Conservation (phyloP, 2,888 invertebrate genomes). For the Lepeophtheirus nordmannii region DNA sequence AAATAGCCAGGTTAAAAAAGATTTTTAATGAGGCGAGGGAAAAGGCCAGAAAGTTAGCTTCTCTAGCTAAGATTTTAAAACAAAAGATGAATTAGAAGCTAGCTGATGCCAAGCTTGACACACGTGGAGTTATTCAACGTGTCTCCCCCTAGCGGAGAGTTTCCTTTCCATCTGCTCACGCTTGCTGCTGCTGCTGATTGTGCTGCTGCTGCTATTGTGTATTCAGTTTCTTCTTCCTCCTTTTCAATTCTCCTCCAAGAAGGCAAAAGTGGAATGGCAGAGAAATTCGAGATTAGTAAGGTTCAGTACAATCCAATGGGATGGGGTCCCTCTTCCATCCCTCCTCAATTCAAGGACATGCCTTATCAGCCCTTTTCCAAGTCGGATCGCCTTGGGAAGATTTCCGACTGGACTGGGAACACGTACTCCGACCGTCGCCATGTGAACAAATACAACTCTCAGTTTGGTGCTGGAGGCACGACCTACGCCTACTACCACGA, state of each 20-base stretch:
- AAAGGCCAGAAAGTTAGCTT: no score
- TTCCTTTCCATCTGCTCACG: no score
- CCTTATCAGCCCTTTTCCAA: conserved; percentile 99
- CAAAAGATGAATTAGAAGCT: no score
- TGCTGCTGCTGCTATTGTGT: no score
- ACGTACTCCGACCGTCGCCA: conserved; percentile 84
- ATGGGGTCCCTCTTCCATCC: conserved; percentile 92
- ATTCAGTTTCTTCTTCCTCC: background rate
- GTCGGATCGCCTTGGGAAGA: conserved; percentile 90
- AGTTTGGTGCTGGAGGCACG: conserved; percentile 72
- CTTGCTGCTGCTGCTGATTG: no score
- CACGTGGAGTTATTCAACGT: no score
- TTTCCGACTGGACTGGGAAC: conserved; percentile 92
- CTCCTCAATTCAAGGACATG: conserved; percentile 85
- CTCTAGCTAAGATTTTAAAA: no score
- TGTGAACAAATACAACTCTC: conserved; percentile 72
- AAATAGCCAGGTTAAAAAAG: no score
- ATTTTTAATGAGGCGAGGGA: no score
- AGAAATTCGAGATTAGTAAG: conserved; percentile 53
- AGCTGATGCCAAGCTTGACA: no score
- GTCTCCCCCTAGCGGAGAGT: background rate
- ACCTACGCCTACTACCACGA: conserved; percentile 98
- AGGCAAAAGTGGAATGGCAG: no score
- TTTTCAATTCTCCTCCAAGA: background rate
- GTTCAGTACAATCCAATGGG: conserved; percentile 70